phyloP scores from a whole-genome alignment of 1,140 invertebrate genomes.

The Aphis gossypii region DNA sequence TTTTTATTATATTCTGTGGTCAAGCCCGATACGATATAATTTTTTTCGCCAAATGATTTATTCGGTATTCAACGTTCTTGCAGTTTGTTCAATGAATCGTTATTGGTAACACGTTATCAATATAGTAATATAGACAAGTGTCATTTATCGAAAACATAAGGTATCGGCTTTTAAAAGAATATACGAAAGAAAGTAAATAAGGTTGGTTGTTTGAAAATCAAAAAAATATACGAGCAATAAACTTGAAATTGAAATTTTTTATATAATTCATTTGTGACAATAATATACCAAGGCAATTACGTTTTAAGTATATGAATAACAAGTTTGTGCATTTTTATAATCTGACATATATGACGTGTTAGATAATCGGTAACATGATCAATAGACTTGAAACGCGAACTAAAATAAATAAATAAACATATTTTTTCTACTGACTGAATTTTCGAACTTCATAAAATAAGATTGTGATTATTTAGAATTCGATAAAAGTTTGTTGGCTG shows the following conservation, averaged over 20 bases:
- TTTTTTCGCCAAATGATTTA: conserved; percentile 4
- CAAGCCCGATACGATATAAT: background rate
- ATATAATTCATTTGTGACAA: background rate
- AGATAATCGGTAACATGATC: background rate
- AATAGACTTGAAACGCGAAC: background rate
- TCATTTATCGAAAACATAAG: background rate
- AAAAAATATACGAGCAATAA: background rate
- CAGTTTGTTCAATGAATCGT: conserved; percentile 12
- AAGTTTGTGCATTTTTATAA: background rate
- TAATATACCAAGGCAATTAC: background rate
- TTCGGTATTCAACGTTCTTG: background rate
- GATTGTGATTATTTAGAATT: background rate
- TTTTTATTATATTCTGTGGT: background rate
- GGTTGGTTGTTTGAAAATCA: background rate
- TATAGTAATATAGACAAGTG: background rate
- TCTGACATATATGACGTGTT: background rate
- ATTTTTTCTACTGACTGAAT: background rate
- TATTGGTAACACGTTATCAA: background rate
- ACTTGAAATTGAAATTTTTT: background rate
- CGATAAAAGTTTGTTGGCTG: background rate
- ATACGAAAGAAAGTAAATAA: background rate
- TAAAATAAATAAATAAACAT: background rate
- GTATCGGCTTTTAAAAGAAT: background rate
- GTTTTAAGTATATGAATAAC: background rate
- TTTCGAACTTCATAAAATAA: background rate